Evolutionary conservation across 1,140 invertebrate species (phyloP).

Genomic region (Oedothorax gibbosus): DNA sequence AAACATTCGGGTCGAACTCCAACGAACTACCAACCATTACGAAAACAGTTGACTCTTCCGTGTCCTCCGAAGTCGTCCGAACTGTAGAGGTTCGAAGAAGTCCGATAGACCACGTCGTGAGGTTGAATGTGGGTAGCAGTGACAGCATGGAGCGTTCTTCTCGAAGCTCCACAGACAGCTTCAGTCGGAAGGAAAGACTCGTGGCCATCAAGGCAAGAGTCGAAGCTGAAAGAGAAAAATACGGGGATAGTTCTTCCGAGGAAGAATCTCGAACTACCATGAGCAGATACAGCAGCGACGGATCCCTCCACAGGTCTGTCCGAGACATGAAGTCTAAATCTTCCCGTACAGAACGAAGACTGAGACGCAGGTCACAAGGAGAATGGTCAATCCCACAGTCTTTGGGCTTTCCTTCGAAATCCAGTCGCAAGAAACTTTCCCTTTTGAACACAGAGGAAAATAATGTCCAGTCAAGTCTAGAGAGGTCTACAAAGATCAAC

Average conservation of each 20-base stretch:
- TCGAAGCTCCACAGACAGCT: slow-evolving; percentile 55
- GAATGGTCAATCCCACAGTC: slow-evolving; percentile 7
- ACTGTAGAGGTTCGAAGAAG: neutral
- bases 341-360: slow-evolving; percentile 26
- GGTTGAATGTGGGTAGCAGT: slow-evolving; percentile 41
- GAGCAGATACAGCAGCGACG: slow-evolving; percentile 47
- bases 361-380: slow-evolving; percentile 38
- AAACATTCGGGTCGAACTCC: slow-evolving; percentile 1
- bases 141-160: slow-evolving; percentile 58
- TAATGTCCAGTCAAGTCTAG: neutral
- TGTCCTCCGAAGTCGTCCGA: neutral
- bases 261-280: slow-evolving; percentile 19
- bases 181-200: slow-evolving; percentile 50
- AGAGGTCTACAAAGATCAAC: neutral
- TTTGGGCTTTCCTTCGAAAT: no score
- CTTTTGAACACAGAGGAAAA: slow-evolving; percentile 21
- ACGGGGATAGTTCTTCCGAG: slow-evolving; percentile 37
- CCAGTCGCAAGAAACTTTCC: slow-evolving; percentile 33
- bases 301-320: slow-evolving; percentile 39
- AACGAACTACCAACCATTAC: neutral
- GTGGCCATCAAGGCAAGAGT: slow-evolving; percentile 55
- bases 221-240: slow-evolving; percentile 49
- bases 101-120: neutral
- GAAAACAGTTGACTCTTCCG: slow-evolving; percentile 1
- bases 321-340: slow-evolving; percentile 34